Base-by-base conservation (phyloP, 2,888 invertebrate genomes). In the Eupithecia subfuscata region DNA sequence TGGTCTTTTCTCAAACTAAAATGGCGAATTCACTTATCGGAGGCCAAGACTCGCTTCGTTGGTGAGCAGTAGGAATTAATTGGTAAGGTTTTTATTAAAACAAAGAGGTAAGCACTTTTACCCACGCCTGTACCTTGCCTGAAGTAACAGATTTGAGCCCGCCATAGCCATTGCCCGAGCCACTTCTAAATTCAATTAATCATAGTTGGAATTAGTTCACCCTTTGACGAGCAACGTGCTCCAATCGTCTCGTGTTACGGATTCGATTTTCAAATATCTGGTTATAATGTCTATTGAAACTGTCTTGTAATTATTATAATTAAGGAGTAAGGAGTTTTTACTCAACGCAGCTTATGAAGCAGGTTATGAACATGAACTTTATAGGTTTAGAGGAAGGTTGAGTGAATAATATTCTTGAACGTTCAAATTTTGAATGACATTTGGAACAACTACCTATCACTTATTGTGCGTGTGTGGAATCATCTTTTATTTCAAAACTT, bases 171-270 rank as follows among this genome's bases (percentile, higher is more conserved):
- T 87, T 89, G 91, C 88, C 85, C 89, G 88, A 88, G 84, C 88
- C 87, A 90, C 89, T 91, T 85, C 82, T 88, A 89, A 92, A 93
- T 93, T 93, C 89, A 92, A 93, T 93, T 93, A 93, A 92, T 93
- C 92, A 92, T 92, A 92, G 91, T 93, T 92, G 74, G 88, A 89
- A 92, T 92, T 92, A 92, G 92, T 92, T 92, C 89, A 75, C 75
- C 89, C 92, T 92, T 91, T 92, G 92, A 91, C 90, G 89, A 89
- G 86, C 87, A 86, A 48, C 75, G 74, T 60, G 71, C 69, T 85
- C 81, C 85, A 89, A 89, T 90, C 91, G 91, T 89, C 89, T 89
- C 25, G 88, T 88, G 88, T 89, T 88, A 87, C 86, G 84, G 80
- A 83, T 89, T 85, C 83, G 81, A 87, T 88, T 86, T 82, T 81